A percentile compares a stretch with the other conserved stretches of the same genome.
phyloP scores from a whole-genome alignment of 2,113 vertebrate genomes.

The Stigmatopora argus region DNA sequence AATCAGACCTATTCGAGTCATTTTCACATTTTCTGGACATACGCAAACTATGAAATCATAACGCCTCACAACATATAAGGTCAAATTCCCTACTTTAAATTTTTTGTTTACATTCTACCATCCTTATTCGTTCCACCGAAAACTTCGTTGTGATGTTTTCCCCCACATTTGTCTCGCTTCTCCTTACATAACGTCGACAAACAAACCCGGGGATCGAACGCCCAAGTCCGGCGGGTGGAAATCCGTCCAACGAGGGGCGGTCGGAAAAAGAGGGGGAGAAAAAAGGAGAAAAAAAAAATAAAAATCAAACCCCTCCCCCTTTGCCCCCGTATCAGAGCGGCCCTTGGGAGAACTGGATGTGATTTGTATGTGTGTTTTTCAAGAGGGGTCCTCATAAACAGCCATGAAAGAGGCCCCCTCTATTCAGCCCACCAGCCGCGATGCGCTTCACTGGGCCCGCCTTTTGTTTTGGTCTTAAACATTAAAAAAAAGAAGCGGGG shows the following conservation, averaged over 20 bases:
- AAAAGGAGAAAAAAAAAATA: conserved; percentile 13
- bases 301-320: conserved; percentile 17
- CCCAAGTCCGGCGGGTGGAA: conserved; percentile 26
- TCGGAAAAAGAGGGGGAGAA: conserved; percentile 9
- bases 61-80: background rate
- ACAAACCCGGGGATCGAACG: conserved; percentile 23
- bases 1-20: background rate
- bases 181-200: conserved; percentile 29
- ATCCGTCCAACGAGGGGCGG: conserved; percentile 31
- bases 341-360: conserved; percentile 60
- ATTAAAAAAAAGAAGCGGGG: conserved; percentile 39
- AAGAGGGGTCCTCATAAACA: conserved; percentile 71
- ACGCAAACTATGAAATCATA: background rate
- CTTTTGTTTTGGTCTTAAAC: conserved; percentile 64
- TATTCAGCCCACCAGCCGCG: conserved; percentile 59
- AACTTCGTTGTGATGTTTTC: conserved; percentile 35
- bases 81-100: too few species aligned
- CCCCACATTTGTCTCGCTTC: background rate
- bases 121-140: conserved; percentile 16
- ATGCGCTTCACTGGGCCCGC: conserved; percentile 62
- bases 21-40: background rate
- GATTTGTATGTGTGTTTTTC: conserved; percentile 73
- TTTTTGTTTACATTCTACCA: background rate
- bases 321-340: conserved; percentile 40
- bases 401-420: conserved; percentile 68